phyloP scores from a whole-genome alignment of 1,140 invertebrate species.

The Lordiphosa clarofinis region DNA sequence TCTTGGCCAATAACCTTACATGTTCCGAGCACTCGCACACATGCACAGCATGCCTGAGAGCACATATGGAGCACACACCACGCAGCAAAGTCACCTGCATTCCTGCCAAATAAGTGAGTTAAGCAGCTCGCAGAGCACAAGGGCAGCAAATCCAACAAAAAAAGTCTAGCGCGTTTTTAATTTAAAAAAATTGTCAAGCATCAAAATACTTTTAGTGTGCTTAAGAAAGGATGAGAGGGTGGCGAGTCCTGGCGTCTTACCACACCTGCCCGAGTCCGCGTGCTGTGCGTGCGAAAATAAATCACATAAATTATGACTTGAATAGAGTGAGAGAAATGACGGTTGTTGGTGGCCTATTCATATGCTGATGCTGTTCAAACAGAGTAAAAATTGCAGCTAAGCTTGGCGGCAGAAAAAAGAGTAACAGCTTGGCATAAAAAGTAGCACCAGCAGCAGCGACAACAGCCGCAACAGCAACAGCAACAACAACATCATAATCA shows the following conservation, averaged over 20 bases:
- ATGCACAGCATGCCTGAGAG: too few relatives aligned
- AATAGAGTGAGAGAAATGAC: conserved; percentile 59
- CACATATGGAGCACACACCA: too few relatives aligned
- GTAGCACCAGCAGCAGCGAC: conserved; percentile 20
- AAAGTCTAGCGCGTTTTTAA: conserved; percentile 29
- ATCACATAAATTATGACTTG: conserved; percentile 75
- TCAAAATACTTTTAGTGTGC: conserved; percentile 70
- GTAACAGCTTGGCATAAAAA: conserved; percentile 50
- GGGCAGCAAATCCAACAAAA: too few relatives aligned
- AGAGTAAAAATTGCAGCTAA: conserved; percentile 17
- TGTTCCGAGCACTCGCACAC: too few relatives aligned
- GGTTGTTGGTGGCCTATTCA: conserved; percentile 50
- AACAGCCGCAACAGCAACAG: conserved; percentile 2
- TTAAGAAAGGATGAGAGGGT: neutral
- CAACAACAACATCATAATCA: conserved; percentile 61
- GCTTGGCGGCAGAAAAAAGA: conserved; percentile 10
- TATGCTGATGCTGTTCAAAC: conserved; percentile 36
- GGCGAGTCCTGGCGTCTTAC: conserved; percentile 1
- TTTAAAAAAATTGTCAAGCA: conserved; percentile 76
- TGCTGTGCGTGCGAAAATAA: conserved; percentile 68
- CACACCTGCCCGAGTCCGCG: conserved; percentile 33
- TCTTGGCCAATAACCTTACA: too few relatives aligned
- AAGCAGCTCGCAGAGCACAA: conserved; percentile 15
- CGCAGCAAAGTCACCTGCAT: too few relatives aligned
- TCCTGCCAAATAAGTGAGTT: conserved; percentile 31